phyloP scores from a whole-genome alignment of 2,797 vertebrate species.

The Tympanoctomys barrerae region DNA sequence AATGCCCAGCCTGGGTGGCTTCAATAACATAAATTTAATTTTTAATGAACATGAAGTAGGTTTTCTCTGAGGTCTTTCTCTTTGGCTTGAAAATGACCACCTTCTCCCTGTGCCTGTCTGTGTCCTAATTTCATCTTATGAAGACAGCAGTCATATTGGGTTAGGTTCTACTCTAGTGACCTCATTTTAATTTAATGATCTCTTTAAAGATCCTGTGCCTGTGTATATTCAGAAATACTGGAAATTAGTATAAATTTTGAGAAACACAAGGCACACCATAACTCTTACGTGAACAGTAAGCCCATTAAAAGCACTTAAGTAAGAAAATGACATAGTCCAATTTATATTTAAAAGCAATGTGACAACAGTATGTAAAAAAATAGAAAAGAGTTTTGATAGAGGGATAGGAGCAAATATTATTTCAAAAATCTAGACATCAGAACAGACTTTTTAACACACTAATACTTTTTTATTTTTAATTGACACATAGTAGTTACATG shows the following conservation, averaged over 20 bases:
- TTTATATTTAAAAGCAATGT: not conserved
- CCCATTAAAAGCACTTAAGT: conserved; percentile 11
- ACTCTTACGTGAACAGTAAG: not conserved
- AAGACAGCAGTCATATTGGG: not conserved
- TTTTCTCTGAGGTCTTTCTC: not conserved
- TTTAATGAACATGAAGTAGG: not conserved
- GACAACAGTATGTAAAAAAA: not conserved
- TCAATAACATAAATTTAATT: not conserved
- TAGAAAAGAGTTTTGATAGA: not conserved
- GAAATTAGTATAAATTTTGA: not conserved
- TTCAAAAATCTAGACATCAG: conserved; percentile 32
- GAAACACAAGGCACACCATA: not conserved
- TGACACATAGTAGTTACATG: not conserved
- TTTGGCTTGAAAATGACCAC: not conserved
- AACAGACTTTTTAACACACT: not conserved
- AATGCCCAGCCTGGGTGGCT: too few species aligned
- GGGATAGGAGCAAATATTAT: not conserved
- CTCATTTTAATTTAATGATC: not conserved
- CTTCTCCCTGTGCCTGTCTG: not conserved
- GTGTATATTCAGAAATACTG: not conserved
- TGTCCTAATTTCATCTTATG: not conserved
- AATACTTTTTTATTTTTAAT: not conserved
- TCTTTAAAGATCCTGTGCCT: not conserved
- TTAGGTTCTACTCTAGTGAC: not conserved
- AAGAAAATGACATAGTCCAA: conserved; percentile 20